These are phyloP conservation scores for Eupithecia subfuscata DNA, from an alignment of 2,888 invertebrate species.

Conservation along the genomic window DNA sequence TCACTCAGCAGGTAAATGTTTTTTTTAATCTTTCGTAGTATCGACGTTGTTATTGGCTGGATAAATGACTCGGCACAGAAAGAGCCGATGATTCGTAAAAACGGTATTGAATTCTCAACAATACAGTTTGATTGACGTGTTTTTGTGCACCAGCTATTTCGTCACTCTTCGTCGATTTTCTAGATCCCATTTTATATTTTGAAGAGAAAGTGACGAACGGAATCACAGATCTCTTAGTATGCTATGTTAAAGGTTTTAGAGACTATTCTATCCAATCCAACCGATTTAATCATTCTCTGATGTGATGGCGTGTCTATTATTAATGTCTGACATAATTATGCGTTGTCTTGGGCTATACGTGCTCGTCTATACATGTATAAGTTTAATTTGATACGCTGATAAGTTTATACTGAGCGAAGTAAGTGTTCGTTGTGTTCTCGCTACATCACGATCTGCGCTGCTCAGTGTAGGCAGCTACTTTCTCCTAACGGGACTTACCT, in stretches of 20 bases:
- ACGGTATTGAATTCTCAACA: conserved; percentile 47
- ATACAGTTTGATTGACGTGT: conserved; percentile 58
- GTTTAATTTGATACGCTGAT: conserved; percentile 33
- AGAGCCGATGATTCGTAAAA: conserved; percentile 23
- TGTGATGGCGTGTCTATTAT: not conserved
- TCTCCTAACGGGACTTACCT: conserved; percentile 80
- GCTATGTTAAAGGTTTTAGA: not conserved
- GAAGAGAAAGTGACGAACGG: conserved; percentile 60
- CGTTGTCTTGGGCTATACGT: not conserved
- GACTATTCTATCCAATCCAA: not conserved
- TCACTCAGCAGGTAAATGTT: conserved; percentile 42
- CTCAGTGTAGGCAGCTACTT: conserved; percentile 80
- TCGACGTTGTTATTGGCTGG: conserved; percentile 18
- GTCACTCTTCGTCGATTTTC: conserved; percentile 57
- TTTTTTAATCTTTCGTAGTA: conserved; percentile 1
- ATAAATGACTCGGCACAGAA: not conserved
- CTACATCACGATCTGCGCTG: conserved; percentile 69
- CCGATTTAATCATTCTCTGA: not conserved
- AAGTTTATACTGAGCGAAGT: conserved; percentile 70
- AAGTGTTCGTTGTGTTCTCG: conserved; percentile 55
- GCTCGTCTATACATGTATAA: not conserved
- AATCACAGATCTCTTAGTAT: conserved; percentile 23
- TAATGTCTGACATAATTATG: not conserved
- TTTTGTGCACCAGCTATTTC: conserved; percentile 50
- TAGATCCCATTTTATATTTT: conserved; percentile 51